Evolutionary conservation across 1,140 invertebrate genomes (phyloP), one percentile per base, ranked within the genome.

Genomic region (Heliothis subflexa): DNA sequence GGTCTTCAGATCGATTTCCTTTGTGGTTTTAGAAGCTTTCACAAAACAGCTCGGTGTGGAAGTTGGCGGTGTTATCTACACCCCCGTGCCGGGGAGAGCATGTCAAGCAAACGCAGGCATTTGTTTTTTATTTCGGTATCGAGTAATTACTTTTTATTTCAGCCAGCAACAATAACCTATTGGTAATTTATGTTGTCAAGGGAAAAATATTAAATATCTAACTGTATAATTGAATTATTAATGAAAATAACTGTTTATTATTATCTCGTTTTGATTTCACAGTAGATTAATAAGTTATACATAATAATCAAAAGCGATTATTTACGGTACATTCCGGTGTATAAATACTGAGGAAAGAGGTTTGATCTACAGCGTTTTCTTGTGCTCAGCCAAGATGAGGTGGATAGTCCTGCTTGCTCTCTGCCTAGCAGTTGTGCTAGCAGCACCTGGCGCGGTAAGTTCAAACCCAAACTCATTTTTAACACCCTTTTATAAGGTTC

Each of bases 261-360:
- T 16, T 18, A 18, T 45, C 14, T n/a, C 16, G 16, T 12, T 50
- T 18, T 25, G n/a, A 68, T 50, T 68, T 14, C 11, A 49, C 9
- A 13, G 4, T 4, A 2, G 47, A 50, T 50, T 68, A 68, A n/a
- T 61, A 14, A 47, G 10, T n/a, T 18, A 5, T 10, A 5, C 49
- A 45, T 12, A 49, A 18, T 66, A n/a, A 66, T 68, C 50, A 68
- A 14, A 25, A 50, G 18, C 21, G 47, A 68, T 68, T 68, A 25
- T 68, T 68, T 50, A 68, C 64, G 64, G 64, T 68, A 21, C 45
- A 50, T 21, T 9, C 21, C 1, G 47, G 18, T 40, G 11, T 64
- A 66, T 68, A 68, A 13, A 50, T 21, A 50, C 11, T 50, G 18
- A 10, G 47, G 3, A 47, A 10, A 18, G 47, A 49, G 64, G 18